Evolutionary conservation across 2,888 invertebrate species (phyloP).

Genomic region (Drepanosiphum platanoidis): DNA sequence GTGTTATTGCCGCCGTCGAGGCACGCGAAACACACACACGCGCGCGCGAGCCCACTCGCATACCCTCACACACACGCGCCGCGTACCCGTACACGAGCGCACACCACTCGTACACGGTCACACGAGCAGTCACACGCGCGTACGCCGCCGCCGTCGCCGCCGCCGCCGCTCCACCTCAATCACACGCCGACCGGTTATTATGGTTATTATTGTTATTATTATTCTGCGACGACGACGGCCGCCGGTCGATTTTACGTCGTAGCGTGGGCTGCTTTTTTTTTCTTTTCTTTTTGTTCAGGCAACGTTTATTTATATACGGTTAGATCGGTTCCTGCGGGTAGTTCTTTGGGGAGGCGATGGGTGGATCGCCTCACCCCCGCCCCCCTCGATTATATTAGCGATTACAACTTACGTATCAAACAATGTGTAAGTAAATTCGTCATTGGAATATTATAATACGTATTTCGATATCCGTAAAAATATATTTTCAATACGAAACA

Average conservation of each 20-base stretch:
- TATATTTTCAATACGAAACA: too few relatives aligned
- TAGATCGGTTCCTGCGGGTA: too few relatives aligned
- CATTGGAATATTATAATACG: too few relatives aligned
- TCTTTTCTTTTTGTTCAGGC: too few relatives aligned
- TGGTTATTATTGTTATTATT: constrained; percentile 1
- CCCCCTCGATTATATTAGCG: too few relatives aligned
- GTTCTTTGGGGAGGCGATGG: too few relatives aligned
- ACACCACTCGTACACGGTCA: too few relatives aligned
- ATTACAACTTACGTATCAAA: neutral
- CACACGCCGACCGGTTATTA: constrained; percentile 5
- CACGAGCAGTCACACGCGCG: neutral
- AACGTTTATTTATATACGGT: too few relatives aligned
- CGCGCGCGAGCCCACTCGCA: neutral
- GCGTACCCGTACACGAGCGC: too few relatives aligned
- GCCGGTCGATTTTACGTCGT: neutral
- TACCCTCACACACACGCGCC: neutral
- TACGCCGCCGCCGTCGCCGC: neutral
- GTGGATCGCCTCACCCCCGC: too few relatives aligned
- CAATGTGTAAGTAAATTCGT: too few relatives aligned
- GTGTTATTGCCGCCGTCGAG: constrained; percentile 11
- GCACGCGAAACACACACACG: constrained; percentile 41
- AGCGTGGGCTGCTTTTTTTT: neutral
- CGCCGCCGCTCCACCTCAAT: neutral
- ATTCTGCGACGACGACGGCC: neutral
- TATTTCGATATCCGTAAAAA: too few relatives aligned